Evolutionary conservation across 2,797 vertebrate species (phyloP).

Genomic region (Parauchenoglanis punctatus): DNA sequence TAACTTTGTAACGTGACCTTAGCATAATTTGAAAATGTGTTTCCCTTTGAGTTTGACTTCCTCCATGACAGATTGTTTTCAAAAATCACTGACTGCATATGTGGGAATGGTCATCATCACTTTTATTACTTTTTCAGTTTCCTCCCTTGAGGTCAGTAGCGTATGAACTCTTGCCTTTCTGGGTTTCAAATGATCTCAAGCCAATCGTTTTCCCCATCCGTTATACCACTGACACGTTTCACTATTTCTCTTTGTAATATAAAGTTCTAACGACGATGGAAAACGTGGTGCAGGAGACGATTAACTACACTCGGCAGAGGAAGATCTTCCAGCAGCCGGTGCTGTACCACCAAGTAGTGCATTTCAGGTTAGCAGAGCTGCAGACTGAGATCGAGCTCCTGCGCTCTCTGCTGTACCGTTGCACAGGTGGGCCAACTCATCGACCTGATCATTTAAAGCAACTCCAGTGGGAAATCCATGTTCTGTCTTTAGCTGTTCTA

Average conservation of each 20-base stretch:
- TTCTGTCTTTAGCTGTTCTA: neutral
- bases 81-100: neutral
- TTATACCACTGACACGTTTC: neutral
- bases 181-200: neutral
- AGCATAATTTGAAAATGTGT: neutral
- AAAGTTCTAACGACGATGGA: slow-evolving; percentile 80
- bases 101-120: neutral
- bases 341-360: slow-evolving; percentile 82
- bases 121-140: slow-evolving; percentile 1
- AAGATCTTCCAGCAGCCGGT: slow-evolving; percentile 79
- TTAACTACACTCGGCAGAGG: slow-evolving; percentile 80
- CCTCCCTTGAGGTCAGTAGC: neutral
- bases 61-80: neutral
- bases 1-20: neutral
- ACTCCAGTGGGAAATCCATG: neutral
- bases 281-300: slow-evolving; percentile 79
- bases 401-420: slow-evolving; percentile 77
- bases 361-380: slow-evolving; percentile 86
- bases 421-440: slow-evolving; percentile 71
- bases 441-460: neutral
- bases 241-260: slow-evolving; percentile 23
- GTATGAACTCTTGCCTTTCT: neutral
- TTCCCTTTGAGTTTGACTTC: neutral
- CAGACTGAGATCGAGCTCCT: slow-evolving; percentile 86
- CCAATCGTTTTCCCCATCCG: neutral